phyloP scores from a whole-genome alignment of 2,888 invertebrate species.

The Tromatobia lineatoria region DNA sequence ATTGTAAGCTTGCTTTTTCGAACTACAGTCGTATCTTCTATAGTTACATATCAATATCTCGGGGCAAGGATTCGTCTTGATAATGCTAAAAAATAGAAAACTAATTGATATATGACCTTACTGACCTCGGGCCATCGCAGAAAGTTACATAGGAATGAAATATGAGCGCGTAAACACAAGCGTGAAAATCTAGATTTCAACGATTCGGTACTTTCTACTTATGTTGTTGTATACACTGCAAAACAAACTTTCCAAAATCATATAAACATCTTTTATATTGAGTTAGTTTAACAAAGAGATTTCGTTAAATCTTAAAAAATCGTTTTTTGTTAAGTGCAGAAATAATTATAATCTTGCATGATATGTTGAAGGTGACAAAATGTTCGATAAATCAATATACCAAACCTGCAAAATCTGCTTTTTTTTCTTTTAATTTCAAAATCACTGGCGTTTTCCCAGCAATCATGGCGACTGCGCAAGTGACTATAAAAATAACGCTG shows the following conservation, averaged over 20 bases:
- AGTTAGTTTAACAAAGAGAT: no score
- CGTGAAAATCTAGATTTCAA: background rate
- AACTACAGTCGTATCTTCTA: constrained; percentile 10
- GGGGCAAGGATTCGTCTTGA: background rate
- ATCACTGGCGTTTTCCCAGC: no score
- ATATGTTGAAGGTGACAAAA: no score
- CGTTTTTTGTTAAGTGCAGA: background rate
- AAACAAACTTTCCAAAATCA: background rate
- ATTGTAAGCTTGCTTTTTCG: constrained; percentile 30
- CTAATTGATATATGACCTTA: background rate
- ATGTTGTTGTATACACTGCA: background rate
- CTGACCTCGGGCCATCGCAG: background rate
- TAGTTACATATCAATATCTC: background rate
- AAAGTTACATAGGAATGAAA: background rate
- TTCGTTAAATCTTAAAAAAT: background rate
- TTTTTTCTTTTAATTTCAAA: no score
- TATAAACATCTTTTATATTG: background rate
- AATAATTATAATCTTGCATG: no score
- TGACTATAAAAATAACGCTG: no score
- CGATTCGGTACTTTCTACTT: background rate
- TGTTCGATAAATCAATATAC: no score
- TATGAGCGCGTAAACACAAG: background rate
- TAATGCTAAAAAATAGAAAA: constrained; percentile 17
- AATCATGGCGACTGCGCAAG: no score
- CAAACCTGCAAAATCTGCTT: no score